Evolutionary conservation across 2,888 invertebrate species (phyloP), one percentile per base, ranked within the genome.

Genomic region (Ptilodon capucinus): DNA sequence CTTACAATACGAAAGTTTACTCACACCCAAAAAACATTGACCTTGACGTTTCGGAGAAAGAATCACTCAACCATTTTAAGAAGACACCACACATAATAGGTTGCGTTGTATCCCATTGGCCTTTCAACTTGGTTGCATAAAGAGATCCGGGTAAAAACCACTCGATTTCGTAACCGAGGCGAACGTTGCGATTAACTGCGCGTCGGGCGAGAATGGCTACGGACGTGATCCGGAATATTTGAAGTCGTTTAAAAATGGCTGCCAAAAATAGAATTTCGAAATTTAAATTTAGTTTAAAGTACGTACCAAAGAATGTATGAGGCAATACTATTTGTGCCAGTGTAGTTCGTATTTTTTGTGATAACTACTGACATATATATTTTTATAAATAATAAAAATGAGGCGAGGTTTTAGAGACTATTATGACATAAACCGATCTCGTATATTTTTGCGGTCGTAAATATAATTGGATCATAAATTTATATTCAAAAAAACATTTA

Each of bases 81-180:
- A 17, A 13, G 35, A 9, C 17, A 35, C 35, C 11, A 1, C 13
- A 35, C 17, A 11, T 35, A 35, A 35, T 35, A 17, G 35, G 4
- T 14, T 35, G 17, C 9, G 3, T 17, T 17, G 2, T 9, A 17
- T 14, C 17, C 17, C 11, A 11, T 5, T 3, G 16, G 14, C 17
- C 4, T 35, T 17, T 35, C 1, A 9, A 35, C 17, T 35, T 35
- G 35, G 35, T 35, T 35, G 17, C 35, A 7, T 35, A 35, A 35
- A 17, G 35, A 35, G 35, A 18, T 35, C 35, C 63, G 60, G 64
- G 62, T 62, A 62, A 60, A 60, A 51, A 57, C 63, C 57, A 34
- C 28, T 42, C 40, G 40, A 62, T 60, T 65, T 60, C 52, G 55
- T 65, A 64, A 64, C 25, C 64, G 49, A 38, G 30, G 18, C 59